Conservation (phyloP, 2,113 vertebrate species). For the Setophaga petechia region DNA sequence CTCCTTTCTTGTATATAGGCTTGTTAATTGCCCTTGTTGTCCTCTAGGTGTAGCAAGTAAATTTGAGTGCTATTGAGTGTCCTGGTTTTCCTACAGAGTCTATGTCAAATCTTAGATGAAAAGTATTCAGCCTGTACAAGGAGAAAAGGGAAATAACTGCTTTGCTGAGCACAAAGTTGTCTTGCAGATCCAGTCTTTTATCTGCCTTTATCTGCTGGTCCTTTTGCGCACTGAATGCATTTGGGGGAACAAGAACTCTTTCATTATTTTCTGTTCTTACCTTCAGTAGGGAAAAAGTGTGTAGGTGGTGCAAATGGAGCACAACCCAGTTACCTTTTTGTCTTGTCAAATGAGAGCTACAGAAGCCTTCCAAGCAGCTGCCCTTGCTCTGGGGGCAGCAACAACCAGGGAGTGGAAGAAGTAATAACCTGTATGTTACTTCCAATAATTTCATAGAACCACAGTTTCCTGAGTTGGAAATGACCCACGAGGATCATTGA, state of each 20-base stretch:
- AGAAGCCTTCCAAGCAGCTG: not conserved
- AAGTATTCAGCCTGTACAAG: not conserved
- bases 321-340: not conserved
- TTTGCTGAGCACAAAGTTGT: not conserved
- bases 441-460: not conserved
- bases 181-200: not conserved
- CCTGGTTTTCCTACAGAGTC: not conserved
- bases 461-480: not conserved
- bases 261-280: not conserved
- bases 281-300: not conserved
- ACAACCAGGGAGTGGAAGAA: not conserved
- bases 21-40: not conserved
- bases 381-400: not conserved
- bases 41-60: not conserved
- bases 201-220: not conserved
- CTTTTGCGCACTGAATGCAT: not conserved
- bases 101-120: not conserved
- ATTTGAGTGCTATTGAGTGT: not conserved
- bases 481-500: not conserved
- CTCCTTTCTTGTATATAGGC: not conserved
- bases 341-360: not conserved
- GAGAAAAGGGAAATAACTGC: not conserved
- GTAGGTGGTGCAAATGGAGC: not conserved
- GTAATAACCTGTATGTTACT: not conserved
- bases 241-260: not conserved